Percentiles rank a stretch among this genome's conserved stretches.
Conservation (phyloP, 2,797 vertebrate genomes). For the Acrossocheilus wenchowensis region DNA sequence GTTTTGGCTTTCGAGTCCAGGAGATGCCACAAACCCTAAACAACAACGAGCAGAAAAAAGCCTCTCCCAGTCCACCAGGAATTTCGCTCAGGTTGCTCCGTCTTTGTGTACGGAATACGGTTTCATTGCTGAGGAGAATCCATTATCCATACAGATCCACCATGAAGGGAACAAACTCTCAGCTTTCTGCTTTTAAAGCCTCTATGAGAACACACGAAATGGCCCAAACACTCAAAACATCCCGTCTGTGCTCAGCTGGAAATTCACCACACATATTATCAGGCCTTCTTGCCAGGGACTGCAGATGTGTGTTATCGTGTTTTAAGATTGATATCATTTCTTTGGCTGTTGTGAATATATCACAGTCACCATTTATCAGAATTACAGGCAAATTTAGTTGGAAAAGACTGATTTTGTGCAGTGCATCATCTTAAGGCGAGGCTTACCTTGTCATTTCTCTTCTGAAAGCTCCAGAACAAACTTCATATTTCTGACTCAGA, state of each 20-base stretch:
- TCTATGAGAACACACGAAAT: slow-evolving; percentile 70
- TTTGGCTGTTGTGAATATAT: background rate
- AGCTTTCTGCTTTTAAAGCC: slow-evolving; percentile 72
- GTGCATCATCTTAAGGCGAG: background rate
- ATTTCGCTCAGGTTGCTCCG: slow-evolving; percentile 47
- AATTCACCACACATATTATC: slow-evolving; percentile 65
- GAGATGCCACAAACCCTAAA: slow-evolving; percentile 54
- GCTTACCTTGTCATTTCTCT: background rate
- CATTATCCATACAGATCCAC: slow-evolving; percentile 72
- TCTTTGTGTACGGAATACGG: slow-evolving; percentile 67
- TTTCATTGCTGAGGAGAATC: slow-evolving; percentile 82
- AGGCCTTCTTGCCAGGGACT: slow-evolving; percentile 38
- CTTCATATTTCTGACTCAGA: slow-evolving; percentile 15
- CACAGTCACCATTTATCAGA: slow-evolving; percentile 13
- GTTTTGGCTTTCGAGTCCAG: slow-evolving; percentile 56
- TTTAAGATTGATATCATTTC: slow-evolving; percentile 10
- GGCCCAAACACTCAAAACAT: slow-evolving; percentile 42
- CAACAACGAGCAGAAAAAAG: slow-evolving; percentile 28
- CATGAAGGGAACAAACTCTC: slow-evolving; percentile 68
- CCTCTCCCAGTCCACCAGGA: slow-evolving; percentile 22
- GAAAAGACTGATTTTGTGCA: background rate
- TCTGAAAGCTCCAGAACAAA: background rate
- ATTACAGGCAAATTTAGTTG: background rate
- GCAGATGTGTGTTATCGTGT: slow-evolving; percentile 41
- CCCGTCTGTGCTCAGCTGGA: slow-evolving; percentile 77